Evolutionary conservation across 2,888 invertebrate genomes (phyloP).

Genomic region (Orchesellides sinensis): DNA sequence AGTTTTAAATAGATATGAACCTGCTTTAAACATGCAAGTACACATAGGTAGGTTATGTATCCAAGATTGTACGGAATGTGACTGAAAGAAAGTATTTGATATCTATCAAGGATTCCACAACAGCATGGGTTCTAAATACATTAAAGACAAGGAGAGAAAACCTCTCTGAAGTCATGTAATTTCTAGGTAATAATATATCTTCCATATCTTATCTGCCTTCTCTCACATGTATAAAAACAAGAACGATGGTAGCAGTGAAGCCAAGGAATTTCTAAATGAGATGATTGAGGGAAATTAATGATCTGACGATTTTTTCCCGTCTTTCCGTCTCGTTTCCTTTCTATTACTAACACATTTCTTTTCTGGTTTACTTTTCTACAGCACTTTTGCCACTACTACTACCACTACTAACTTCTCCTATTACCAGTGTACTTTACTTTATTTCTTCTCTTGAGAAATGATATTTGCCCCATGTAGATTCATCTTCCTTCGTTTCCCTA

Average conservation of each 20-base stretch:
- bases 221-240: conserved; percentile 7
- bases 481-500: background rate
- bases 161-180: conserved; percentile 4
- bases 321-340: conserved; percentile 58
- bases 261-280: conserved; percentile 60
- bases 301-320: conserved; percentile 60
- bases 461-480: background rate
- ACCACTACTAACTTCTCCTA: conserved; percentile 9
- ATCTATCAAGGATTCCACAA: too few species aligned
- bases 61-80: too few species aligned
- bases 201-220: conserved; percentile 34
- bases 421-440: conserved; percentile 1
- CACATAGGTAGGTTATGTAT: too few species aligned
- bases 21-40: too few species aligned
- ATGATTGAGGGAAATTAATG: conserved; percentile 66
- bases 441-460: background rate
- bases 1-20: too few species aligned
- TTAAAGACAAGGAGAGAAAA: too few species aligned
- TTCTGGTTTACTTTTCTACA: too few species aligned
- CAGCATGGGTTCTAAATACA: too few species aligned
- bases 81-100: too few species aligned
- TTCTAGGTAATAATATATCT: conserved; percentile 36
- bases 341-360: conserved; percentile 51
- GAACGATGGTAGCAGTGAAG: conserved; percentile 47
- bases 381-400: too few species aligned